Percentiles rank a stretch among this genome's conserved stretches.
Conservation (phyloP, 1,140 invertebrate genomes). For the Acyrthosiphon pisum region DNA sequence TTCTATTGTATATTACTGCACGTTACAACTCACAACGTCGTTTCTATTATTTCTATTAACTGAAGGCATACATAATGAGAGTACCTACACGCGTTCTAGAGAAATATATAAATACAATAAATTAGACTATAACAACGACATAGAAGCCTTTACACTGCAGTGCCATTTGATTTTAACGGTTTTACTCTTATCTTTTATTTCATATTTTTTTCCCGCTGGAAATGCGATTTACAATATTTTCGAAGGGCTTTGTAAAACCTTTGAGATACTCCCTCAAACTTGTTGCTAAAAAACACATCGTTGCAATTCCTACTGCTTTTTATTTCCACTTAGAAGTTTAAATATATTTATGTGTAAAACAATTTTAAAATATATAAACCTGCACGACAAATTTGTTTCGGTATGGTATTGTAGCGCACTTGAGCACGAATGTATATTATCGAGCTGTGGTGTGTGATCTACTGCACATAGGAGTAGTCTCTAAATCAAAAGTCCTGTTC, state of each 20-base stretch:
- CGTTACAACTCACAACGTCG: not conserved
- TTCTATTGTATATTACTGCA: not conserved
- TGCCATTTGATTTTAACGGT: not conserved
- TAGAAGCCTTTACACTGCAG: not conserved
- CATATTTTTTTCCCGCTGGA: not conserved
- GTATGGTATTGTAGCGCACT: not conserved
- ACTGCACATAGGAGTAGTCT: not conserved
- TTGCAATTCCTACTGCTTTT: not conserved
- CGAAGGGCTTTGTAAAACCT: not conserved
- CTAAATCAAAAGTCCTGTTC: not conserved
- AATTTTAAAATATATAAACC: not conserved
- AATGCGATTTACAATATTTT: not conserved
- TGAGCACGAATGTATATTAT: not conserved
- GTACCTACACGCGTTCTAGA: not conserved
- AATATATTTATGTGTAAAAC: not conserved
- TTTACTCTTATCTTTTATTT: not conserved
- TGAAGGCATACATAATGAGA: not conserved
- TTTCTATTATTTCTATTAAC: not conserved
- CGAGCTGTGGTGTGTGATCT: not conserved
- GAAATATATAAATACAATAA: not conserved
- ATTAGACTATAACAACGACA: not conserved
- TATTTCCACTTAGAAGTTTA: not conserved
- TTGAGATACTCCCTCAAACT: not conserved
- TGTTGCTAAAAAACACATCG: not conserved
- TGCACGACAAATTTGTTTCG: not conserved